Evolutionary conservation across 2,888 invertebrate genomes (phyloP).

Genomic region (Drosophila eohydei): DNA sequence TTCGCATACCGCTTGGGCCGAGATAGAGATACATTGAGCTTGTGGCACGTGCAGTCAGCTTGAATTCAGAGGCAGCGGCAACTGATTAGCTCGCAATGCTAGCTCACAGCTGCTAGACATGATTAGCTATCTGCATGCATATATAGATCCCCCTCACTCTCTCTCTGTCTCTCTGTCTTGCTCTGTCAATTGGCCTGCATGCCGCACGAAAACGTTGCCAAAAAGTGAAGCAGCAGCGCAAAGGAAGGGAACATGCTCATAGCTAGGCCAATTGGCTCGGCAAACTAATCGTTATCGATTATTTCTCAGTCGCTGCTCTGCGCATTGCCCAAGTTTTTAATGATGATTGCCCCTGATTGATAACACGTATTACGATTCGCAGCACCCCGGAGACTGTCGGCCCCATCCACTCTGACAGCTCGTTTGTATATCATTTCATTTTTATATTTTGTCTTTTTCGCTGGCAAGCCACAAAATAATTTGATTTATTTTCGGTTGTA

Average conservation of each 20-base stretch:
- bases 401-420: neutral
- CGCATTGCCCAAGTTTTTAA: slow-evolving; percentile 56
- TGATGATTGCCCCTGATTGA: slow-evolving; percentile 74
- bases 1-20: slow-evolving; percentile 29
- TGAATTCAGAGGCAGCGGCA: slow-evolving; percentile 31
- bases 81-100: slow-evolving; percentile 44
- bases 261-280: slow-evolving; percentile 37
- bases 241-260: neutral
- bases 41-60: slow-evolving; percentile 45
- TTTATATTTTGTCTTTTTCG: slow-evolving; percentile 44
- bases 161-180: neutral
- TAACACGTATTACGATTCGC: slow-evolving; percentile 52
- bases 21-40: slow-evolving; percentile 23
- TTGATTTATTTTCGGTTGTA: slow-evolving; percentile 63
- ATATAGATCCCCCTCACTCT: neutral
- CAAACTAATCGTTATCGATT: slow-evolving; percentile 47
- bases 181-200: slow-evolving; percentile 9
- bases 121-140: slow-evolving; percentile 23
- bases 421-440: slow-evolving; percentile 23
- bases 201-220: slow-evolving; percentile 36
- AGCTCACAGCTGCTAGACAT: slow-evolving; percentile 40
- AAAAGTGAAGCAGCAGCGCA: slow-evolving; percentile 12
- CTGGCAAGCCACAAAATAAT: slow-evolving; percentile 52
- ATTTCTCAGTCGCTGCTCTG: slow-evolving; percentile 26
- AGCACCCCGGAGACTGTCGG: slow-evolving; percentile 8